A percentile compares a stretch with the other conserved stretches of the same genome.
Conservation (phyloP, 2,113 vertebrate genomes). For the Nerophis lumbriciformis region DNA sequence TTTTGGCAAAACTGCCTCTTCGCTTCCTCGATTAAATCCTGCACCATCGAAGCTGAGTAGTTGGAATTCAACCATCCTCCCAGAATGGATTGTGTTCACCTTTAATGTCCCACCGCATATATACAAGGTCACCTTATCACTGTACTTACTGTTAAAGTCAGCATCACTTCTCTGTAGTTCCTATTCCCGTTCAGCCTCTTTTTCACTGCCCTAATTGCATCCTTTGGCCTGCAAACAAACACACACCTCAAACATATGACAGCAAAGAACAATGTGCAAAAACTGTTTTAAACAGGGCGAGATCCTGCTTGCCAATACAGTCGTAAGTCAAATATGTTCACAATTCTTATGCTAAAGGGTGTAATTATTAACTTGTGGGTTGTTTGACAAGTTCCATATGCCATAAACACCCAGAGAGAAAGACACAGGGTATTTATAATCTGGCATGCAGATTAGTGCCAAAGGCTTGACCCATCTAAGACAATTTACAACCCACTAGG, state of each 20-base stretch:
- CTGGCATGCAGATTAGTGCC: constrained; percentile 1
- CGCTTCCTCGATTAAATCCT: background rate
- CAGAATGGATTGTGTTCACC: background rate
- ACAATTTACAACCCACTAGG: constrained; percentile 30
- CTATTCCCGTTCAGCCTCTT: constrained; percentile 94
- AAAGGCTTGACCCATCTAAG: background rate
- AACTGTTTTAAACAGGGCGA: background rate
- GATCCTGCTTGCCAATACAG: background rate
- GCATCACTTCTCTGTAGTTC: constrained; percentile 97
- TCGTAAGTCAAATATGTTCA: constrained; percentile 18
- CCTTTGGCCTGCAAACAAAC: constrained; percentile 82
- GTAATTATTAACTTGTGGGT: constrained; percentile 35
- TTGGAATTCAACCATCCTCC: background rate
- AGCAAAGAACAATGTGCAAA: background rate
- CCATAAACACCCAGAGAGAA: constrained; percentile 4
- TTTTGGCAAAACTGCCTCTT: background rate
- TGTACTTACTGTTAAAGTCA: constrained; percentile 87
- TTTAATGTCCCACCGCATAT: background rate
- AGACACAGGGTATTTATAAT: constrained; percentile 16
- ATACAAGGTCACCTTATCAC: no score
- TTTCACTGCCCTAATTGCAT: constrained; percentile 93
- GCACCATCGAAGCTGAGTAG: no score
- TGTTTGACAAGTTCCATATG: background rate
- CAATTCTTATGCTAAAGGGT: background rate
- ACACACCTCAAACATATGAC: constrained; percentile 8